Evolutionary conservation across 2,797 vertebrate genomes (phyloP).

Genomic region (Spatula clypeata): DNA sequence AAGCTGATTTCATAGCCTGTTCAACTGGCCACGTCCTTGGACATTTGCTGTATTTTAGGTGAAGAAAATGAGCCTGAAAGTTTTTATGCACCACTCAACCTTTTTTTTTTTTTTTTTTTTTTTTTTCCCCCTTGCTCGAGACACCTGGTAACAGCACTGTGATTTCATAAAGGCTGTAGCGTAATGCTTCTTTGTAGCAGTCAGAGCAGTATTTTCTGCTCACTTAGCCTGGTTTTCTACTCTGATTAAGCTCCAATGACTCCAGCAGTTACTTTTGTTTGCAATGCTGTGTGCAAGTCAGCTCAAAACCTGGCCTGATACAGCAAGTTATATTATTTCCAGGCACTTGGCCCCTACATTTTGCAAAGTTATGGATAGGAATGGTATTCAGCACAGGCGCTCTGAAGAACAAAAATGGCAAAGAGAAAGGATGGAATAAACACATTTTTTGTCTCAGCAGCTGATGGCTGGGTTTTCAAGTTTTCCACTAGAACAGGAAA

Average conservation of each 20-base stretch:
- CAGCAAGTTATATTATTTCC: not conserved
- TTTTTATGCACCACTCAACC: not conserved
- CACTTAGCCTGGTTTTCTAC: not conserved
- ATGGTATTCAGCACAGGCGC: not conserved
- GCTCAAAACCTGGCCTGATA: not conserved
- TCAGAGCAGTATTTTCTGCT: constrained; percentile 5
- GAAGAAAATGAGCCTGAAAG: constrained; percentile 6
- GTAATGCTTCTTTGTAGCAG: not conserved
- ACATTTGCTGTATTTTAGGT: not conserved
- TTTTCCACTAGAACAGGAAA: constrained; percentile 32
- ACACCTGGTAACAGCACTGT: constrained; percentile 46
- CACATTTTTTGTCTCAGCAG: not conserved
- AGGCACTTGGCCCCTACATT: not conserved
- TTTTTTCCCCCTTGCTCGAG: not conserved
- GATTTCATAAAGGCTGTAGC: not conserved
- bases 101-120: not conserved
- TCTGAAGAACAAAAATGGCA: not conserved
- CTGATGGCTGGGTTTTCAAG: not conserved
- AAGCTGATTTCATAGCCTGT: constrained; percentile 7
- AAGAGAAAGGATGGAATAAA: not conserved
- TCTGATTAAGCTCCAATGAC: constrained; percentile 6
- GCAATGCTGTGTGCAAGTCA: not conserved
- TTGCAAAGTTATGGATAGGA: not conserved
- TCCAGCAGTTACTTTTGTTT: constrained; percentile 45
- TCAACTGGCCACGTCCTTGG: not conserved